A percentile compares a stretch with the other conserved stretches of the same genome.
Evolutionary conservation across 1,140 invertebrate genomes (phyloP).

Genomic region (Dreissena polymorpha): DNA sequence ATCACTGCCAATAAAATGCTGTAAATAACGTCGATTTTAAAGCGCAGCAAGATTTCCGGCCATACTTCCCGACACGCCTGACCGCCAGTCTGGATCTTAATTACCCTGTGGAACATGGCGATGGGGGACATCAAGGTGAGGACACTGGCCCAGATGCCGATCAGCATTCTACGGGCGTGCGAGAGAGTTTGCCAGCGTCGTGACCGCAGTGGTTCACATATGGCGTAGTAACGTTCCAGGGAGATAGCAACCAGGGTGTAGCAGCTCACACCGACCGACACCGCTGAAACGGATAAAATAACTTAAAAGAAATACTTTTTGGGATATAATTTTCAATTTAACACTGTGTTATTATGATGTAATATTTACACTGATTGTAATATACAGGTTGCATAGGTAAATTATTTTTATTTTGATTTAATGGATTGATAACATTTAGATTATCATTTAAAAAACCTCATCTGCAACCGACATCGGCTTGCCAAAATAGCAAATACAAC

Average conservation of each 20-base stretch:
- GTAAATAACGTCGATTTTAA: slow-evolving; percentile 82
- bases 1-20: slow-evolving; percentile 88
- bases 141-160: slow-evolving; percentile 62
- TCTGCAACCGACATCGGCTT: no score
- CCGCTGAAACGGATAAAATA: slow-evolving; percentile 83
- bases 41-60: slow-evolving; percentile 79
- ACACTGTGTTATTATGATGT: background rate
- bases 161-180: slow-evolving; percentile 88
- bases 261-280: slow-evolving; percentile 91
- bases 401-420: no score
- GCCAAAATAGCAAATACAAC: no score
- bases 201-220: slow-evolving; percentile 88
- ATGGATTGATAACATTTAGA: no score
- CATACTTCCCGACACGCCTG: slow-evolving; percentile 72
- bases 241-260: slow-evolving; percentile 95
- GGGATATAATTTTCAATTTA: background rate
- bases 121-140: slow-evolving; percentile 84
- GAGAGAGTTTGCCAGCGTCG: slow-evolving; percentile 92
- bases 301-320: background rate
- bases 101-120: slow-evolving; percentile 84
- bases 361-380: no score
- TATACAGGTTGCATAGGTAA: no score
- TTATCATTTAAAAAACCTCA: no score
- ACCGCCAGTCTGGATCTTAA: slow-evolving; percentile 80
- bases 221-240: slow-evolving; percentile 93